Conservation (phyloP, 2,888 invertebrate species). For the Limnephilus lunatus region DNA sequence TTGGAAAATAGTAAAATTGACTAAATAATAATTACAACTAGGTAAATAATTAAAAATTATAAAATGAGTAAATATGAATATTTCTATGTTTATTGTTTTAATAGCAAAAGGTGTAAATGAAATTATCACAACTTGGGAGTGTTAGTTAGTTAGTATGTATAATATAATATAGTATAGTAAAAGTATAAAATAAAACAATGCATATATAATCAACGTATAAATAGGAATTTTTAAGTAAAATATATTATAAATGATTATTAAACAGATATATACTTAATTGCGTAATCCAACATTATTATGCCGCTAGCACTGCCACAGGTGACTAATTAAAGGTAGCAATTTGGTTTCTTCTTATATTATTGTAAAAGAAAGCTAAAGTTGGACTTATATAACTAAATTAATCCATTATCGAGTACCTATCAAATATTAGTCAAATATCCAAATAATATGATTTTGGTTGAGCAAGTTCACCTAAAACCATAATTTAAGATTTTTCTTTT, state of each 20-base stretch:
- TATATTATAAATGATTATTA: slow-evolving; percentile 17
- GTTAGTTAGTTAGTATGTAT: slow-evolving; percentile 5
- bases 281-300: background rate
- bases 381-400: background rate
- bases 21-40: slow-evolving; percentile 7
- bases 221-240: slow-evolving; percentile 29
- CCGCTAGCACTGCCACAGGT: slow-evolving; percentile 3
- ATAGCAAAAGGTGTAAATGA: slow-evolving; percentile 30
- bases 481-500: background rate
- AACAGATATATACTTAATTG: background rate
- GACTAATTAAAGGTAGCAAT: background rate
- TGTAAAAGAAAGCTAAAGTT: background rate
- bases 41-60: background rate
- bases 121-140: slow-evolving; percentile 48
- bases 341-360: background rate
- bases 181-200: slow-evolving; percentile 33
- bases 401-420: background rate
- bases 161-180: background rate
- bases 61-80: slow-evolving; percentile 11
- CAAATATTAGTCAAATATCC: background rate
- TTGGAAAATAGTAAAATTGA: background rate
- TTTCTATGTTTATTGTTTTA: slow-evolving; percentile 15
- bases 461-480: slow-evolving; percentile 23
- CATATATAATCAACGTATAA: slow-evolving; percentile 26
- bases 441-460: slow-evolving; percentile 2